Conservation (phyloP, 2,888 invertebrate species). For the Penaeus monodon region DNA sequence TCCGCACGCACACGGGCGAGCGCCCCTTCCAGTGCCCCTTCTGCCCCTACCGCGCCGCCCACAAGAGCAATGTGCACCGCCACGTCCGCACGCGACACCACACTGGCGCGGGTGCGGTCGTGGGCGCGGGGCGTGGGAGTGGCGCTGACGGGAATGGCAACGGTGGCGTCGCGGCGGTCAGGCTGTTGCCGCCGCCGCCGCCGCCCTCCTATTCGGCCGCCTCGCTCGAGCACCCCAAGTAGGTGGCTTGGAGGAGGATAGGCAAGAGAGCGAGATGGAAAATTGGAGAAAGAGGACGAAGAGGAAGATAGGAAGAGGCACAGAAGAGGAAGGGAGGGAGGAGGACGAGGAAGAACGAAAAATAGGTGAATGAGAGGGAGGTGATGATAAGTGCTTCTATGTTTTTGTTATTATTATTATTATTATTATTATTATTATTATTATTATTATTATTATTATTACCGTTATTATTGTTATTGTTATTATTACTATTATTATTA, state of each 20-base stretch:
- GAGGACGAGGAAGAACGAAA: constrained; percentile 16
- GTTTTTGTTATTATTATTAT: too few relatives aligned
- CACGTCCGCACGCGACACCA: constrained; percentile 47
- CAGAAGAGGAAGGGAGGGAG: background rate
- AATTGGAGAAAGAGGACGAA: background rate
- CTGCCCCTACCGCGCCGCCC: constrained; percentile 58
- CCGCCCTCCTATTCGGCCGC: background rate
- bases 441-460: too few relatives aligned
- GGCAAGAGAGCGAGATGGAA: background rate
- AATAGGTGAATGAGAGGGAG: background rate
- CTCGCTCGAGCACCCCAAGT: background rate
- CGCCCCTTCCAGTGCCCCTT: constrained; percentile 59
- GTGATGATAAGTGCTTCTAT: too few relatives aligned
- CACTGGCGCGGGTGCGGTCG: background rate
- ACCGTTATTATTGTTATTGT: too few relatives aligned
- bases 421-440: too few relatives aligned
- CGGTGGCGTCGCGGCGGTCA: background rate
- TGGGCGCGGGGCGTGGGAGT: too few relatives aligned
- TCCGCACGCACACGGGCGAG: constrained; percentile 63
- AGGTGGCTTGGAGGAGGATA: background rate
- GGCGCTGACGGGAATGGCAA: too few relatives aligned
- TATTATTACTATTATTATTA: too few relatives aligned
- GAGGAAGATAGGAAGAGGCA: background rate
- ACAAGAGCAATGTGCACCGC: constrained; percentile 57
- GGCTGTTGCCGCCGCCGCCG: background rate